Base-by-base conservation (phyloP, 2,113 vertebrate species). In the Mugil cephalus region DNA sequence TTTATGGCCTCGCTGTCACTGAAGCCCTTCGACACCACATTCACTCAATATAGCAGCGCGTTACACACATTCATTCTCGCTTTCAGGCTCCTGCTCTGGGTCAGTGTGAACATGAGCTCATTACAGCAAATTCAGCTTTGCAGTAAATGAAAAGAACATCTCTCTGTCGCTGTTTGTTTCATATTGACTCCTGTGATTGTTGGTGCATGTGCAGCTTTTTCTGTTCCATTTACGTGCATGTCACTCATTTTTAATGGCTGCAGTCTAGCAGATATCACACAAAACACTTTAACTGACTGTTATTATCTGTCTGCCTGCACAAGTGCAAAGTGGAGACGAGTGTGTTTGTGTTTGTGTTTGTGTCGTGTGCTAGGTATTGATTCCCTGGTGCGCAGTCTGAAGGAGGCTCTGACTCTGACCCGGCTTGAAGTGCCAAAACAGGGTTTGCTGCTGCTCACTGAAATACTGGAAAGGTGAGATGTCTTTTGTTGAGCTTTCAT, bases 381-480 rank as follows among this genome's bases (percentile, higher is more conserved):
- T 82, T 94, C 96, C 36, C 79, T 99, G 78, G 86, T 99, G 86
- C 96, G 94, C 76, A 98, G 97, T 89, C 91, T 99, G 39, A 96
- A 92, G 61, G 86, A 82, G 76, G 90, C 91, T 70, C 84, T 97
- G 76, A 91, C 69, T 79, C 66, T 95, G 87, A 95, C 94, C 87
- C 97, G 95, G 38, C 66, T 88, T 14, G 96, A 97, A 55, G 92
- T 98, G 63, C 95, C 95, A 21, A 97, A 94, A 82, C 95, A 96
- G 86, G 97, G 97, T 42, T 89, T 99, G 40, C 88, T 96, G 76
- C 95, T 99, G 12, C 95, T 99, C 7, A 92, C 94, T 38, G 93
- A 95, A 88, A 95, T 98, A 84, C 88, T 99, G 88, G 94, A 95
- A 73, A 93, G 96, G 98, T 99, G 88, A 91, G 74, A 89, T n/a